These are phyloP conservation scores for Camptogramma bilineatum DNA, from an alignment of 2,888 invertebrate genomes.

Conservation along the genomic window DNA sequence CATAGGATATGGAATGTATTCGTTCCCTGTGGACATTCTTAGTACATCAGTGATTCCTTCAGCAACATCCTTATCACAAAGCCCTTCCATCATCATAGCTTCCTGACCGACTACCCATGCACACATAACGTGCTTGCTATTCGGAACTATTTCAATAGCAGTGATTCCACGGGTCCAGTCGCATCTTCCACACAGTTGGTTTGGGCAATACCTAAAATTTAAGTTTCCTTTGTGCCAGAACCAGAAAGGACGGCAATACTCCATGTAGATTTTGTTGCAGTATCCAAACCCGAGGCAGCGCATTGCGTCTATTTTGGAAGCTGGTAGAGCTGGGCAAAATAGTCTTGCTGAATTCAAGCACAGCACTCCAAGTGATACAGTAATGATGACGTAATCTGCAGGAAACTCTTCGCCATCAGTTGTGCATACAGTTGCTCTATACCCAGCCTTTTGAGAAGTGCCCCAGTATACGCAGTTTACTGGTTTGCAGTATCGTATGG, in stretches of 20 bases:
- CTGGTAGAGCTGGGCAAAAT: slow-evolving; percentile 90
- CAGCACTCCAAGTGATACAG: slow-evolving; percentile 91
- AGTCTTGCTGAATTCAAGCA: slow-evolving; percentile 86
- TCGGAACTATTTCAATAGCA: slow-evolving; percentile 88
- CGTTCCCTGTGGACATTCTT: slow-evolving; percentile 86
- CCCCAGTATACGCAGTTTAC: slow-evolving; percentile 90
- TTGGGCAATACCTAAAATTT: slow-evolving; percentile 86
- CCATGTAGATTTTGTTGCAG: slow-evolving; percentile 91
- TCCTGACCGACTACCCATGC: slow-evolving; percentile 89
- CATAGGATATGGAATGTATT: slow-evolving; percentile 88
- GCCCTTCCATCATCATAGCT: slow-evolving; percentile 87
- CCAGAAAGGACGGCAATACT: slow-evolving; percentile 90
- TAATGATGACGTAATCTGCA: slow-evolving; percentile 92
- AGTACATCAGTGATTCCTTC: slow-evolving; percentile 87
- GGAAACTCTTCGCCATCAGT: slow-evolving; percentile 88
- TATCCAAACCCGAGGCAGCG: slow-evolving; percentile 88
- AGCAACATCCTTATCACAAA: slow-evolving; percentile 88
- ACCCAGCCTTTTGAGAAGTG: slow-evolving; percentile 78
- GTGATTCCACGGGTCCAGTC: slow-evolving; percentile 91
- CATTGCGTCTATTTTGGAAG: slow-evolving; percentile 89
- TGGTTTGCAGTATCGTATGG: slow-evolving; percentile 88
- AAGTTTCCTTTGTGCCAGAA: slow-evolving; percentile 88
- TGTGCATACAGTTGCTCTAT: slow-evolving; percentile 86
- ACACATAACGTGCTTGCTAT: slow-evolving; percentile 89
- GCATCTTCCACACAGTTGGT: slow-evolving; percentile 80